Percentiles rank a stretch among this genome's conserved stretches.
Conservation (phyloP, 2,113 vertebrate genomes). For the Erythrocercus mccallii region DNA sequence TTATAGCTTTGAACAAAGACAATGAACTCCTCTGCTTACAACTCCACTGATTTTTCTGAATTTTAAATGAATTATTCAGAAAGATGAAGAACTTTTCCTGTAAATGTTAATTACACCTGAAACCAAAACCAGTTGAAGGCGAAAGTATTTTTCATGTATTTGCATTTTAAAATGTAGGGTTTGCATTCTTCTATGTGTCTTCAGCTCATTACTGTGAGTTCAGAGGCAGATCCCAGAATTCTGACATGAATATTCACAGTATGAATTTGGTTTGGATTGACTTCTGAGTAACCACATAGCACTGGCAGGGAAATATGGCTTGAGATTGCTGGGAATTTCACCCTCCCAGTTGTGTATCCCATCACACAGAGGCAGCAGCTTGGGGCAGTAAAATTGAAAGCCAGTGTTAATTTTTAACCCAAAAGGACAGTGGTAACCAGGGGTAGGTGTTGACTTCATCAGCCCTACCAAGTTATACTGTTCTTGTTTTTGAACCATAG, state of each 20-base stretch:
- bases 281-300: background rate
- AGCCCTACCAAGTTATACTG: fast-evolving
- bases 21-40: background rate
- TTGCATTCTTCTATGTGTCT: background rate
- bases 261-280: background rate
- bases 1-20: background rate
- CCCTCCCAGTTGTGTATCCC: background rate
- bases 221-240: background rate
- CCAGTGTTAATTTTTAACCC: background rate
- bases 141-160: background rate
- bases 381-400: background rate
- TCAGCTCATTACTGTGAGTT: background rate
- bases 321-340: background rate
- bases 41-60: background rate
- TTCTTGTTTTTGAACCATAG: background rate
- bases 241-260: background rate
- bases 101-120: background rate
- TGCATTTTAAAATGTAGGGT: background rate
- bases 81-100: background rate
- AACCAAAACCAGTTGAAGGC: background rate
- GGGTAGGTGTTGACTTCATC: background rate
- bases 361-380: too few species aligned
- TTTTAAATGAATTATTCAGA: background rate
- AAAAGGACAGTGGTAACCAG: background rate
- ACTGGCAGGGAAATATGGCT: background rate